These are phyloP conservation scores for Poicephalus gulielmi DNA, from an alignment of 2,113 vertebrate species.

Conservation along the genomic window DNA sequence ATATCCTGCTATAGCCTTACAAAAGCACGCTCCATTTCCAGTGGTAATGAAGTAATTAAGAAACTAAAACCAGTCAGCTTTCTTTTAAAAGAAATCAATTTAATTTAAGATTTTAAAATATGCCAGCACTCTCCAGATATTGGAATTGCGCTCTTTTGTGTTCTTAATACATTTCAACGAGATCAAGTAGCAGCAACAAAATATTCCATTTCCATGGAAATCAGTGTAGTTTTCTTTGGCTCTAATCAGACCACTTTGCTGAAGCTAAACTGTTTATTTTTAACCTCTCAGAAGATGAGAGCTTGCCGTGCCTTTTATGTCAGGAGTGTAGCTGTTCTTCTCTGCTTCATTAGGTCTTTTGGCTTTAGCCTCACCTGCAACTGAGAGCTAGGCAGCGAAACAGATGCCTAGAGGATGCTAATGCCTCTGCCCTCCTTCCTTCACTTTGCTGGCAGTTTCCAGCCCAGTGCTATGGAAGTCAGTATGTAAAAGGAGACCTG, in stretches of 20 bases:
- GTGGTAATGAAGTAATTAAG: slow-evolving; percentile 48
- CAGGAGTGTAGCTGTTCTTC: neutral
- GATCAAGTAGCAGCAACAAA: slow-evolving; percentile 44
- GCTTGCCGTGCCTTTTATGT: neutral
- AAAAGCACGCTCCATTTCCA: neutral
- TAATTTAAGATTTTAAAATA: slow-evolving; percentile 26
- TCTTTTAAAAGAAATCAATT: slow-evolving; percentile 38
- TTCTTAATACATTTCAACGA: slow-evolving; percentile 28
- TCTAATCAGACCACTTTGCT: slow-evolving; percentile 48
- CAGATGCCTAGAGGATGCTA: neutral
- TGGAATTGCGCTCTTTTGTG: slow-evolving; percentile 8
- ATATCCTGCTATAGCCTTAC: neutral
- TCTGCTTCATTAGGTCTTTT: slow-evolving; percentile 3
- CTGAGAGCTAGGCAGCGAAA: neutral
- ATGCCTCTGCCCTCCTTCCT: neutral
- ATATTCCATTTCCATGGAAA: slow-evolving; percentile 63
- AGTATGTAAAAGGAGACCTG: neutral
- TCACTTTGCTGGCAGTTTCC: neutral
- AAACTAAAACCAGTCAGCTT: slow-evolving; percentile 22
- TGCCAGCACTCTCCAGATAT: neutral
- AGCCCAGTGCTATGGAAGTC: neutral
- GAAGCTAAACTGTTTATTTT: slow-evolving; percentile 64
- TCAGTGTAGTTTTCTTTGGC: slow-evolving; percentile 13
- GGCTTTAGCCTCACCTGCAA: neutral
- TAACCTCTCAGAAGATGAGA: slow-evolving; percentile 47